Evolutionary conservation across 2,797 vertebrate species (phyloP).

Genomic region (Hypotaenidia okinawae): DNA sequence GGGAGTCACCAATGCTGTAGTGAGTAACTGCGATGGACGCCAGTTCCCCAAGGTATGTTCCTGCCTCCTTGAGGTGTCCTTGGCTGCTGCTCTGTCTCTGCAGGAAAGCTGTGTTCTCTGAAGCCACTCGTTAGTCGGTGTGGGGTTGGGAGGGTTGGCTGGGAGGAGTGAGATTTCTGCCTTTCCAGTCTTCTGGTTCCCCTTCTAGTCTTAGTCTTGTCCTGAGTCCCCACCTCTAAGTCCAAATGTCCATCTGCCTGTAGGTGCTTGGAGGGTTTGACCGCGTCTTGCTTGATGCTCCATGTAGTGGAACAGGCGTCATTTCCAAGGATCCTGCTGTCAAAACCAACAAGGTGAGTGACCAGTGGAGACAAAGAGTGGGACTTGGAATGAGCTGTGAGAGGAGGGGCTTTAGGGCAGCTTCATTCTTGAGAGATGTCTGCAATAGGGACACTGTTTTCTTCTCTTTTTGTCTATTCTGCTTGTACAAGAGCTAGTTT

Average conservation of each 20-base stretch:
- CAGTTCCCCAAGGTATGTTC: slow-evolving; percentile 90
- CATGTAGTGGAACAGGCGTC: slow-evolving; percentile 95
- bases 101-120: background rate
- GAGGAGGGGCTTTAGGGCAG: background rate
- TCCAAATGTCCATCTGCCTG: background rate
- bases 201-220: background rate
- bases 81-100: background rate
- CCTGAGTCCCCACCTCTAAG: background rate
- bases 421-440: background rate
- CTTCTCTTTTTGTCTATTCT: background rate
- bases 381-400: background rate
- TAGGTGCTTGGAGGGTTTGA: slow-evolving; percentile 97
- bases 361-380: background rate
- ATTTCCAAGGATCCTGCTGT: slow-evolving; percentile 97
- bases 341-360: slow-evolving; percentile 91
- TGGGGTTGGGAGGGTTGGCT: background rate
- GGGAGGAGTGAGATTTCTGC: background rate
- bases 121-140: background rate
- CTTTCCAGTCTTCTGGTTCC: background rate
- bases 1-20: slow-evolving; percentile 91
- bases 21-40: slow-evolving; percentile 93
- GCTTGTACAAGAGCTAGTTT: background rate
- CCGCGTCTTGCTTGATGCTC: slow-evolving; percentile 94
- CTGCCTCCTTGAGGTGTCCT: background rate
- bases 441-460: background rate